Conservation (phyloP, 2,797 vertebrate species). For the Xiphorhynchus erythropygius region DNA sequence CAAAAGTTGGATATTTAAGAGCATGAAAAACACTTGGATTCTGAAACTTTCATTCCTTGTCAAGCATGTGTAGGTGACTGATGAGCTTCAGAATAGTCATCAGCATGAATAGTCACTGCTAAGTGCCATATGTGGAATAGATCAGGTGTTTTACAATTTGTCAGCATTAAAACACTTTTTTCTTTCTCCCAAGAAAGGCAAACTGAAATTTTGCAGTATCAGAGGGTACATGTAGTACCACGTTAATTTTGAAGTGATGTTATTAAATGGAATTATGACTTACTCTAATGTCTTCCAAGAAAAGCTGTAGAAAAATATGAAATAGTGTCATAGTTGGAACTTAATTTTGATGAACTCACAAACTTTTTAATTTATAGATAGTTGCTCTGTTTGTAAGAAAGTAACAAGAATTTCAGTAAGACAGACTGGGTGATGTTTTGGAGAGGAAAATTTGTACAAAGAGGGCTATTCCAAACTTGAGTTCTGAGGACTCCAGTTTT, state of each 20-base stretch:
- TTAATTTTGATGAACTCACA: neutral
- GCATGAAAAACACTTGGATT: neutral
- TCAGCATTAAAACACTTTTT: neutral
- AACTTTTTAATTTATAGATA: neutral
- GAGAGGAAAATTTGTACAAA: neutral
- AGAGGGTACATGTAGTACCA: neutral
- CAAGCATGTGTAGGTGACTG: neutral
- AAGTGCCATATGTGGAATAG: neutral
- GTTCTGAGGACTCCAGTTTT: neutral
- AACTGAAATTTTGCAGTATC: neutral
- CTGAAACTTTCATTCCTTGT: neutral
- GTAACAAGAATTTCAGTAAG: neutral
- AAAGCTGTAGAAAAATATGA: neutral
- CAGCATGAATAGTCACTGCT: neutral
- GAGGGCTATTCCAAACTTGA: neutral
- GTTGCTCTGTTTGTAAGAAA: neutral
- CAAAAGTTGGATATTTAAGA: neutral
- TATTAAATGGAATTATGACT: neutral
- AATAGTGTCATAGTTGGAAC: neutral
- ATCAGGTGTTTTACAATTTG: neutral
- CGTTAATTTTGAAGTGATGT: neutral
- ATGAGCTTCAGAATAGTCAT: conserved; percentile 10
- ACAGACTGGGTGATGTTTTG: neutral
- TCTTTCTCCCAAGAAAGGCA: neutral
- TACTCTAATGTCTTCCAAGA: neutral